Base-by-base conservation (phyloP, 1,140 invertebrate species). In the Pogonomyrmex barbatus region DNA sequence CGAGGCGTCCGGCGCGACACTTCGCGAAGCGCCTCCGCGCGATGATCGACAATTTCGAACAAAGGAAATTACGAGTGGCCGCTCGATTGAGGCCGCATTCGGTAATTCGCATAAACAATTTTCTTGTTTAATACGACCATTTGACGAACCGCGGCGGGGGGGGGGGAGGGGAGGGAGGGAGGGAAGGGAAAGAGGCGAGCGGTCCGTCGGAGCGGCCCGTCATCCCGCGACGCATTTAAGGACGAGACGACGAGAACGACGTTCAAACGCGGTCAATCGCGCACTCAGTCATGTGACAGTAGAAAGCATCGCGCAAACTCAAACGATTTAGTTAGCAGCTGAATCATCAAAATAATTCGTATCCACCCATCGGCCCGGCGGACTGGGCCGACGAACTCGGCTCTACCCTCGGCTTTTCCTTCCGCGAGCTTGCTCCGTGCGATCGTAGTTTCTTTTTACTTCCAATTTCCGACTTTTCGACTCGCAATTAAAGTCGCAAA, bases 51-150 rank as follows among this genome's bases (percentile, higher is more conserved):
- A 1, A 50, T 83, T 73, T 83, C 4, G 54, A 75, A 67, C 54
- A 73, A 83, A 50, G 36, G 17, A 60, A 60, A 83, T 50, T 42
- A 36, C 12, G 54, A 36, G 17, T 33, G 45, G 6, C 24, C n/a
- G 17, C 42, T 60, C 68, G 68, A 83, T 83, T 83, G 68, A 83
- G 68, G 68, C n/a, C 79, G 42, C 54, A 17, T 83, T 71, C 65
- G 36, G 54, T 83, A 83, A 83, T 83, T 83, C 54, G 54, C 39
- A 75, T 73, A 83, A 83, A 83, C 79, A 73, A 83, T 83, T 73
- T 82, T 50, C 79, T 73, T 82, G 56, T 58, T 81, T 83, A 83
- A 75, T 75, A 60, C 39, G 42, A 24, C 68, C 60, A 0, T 83
- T 83, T 36, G 54, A 54, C 14, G 39, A 33, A 67, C 6, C 39